Conservation (phyloP, 2,797 vertebrate genomes). For the Agapornis canus region DNA sequence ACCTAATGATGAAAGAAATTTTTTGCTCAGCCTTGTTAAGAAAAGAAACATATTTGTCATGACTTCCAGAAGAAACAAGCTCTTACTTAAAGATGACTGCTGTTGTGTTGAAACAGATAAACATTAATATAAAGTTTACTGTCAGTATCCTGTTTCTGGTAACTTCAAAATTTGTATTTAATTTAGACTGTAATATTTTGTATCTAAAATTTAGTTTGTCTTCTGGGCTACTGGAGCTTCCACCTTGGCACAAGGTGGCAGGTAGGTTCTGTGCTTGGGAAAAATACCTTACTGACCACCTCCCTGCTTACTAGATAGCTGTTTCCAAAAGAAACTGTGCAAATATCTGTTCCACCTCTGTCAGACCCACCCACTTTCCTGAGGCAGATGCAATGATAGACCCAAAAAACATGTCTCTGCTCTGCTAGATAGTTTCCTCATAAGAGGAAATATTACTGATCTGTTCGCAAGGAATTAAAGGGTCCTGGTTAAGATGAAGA, state of each 20-base stretch:
- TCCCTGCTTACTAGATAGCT: not conserved
- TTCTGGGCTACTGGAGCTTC: not conserved
- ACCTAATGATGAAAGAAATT: constrained; percentile 15
- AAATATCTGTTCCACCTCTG: not conserved
- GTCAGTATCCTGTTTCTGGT: not conserved
- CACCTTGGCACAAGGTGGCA: not conserved
- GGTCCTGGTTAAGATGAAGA: not conserved
- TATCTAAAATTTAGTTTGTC: not conserved
- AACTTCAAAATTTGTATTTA: not conserved
- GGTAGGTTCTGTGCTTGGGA: not conserved
- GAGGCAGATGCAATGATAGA: not conserved
- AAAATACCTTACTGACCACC: not conserved
- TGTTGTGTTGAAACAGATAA: constrained; percentile 29
- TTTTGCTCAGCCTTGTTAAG: constrained; percentile 32
- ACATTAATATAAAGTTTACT: constrained; percentile 12
- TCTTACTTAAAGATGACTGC: constrained; percentile 20
- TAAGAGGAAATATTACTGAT: not conserved
- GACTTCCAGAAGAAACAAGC: constrained; percentile 26
- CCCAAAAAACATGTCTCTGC: not conserved
- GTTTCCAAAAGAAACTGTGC: not conserved
- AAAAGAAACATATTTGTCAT: constrained; percentile 16
- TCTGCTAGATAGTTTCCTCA: not conserved
- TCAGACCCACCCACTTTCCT: not conserved
- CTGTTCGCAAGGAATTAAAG: not conserved
- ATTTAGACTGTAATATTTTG: not conserved